A percentile compares a stretch with the other conserved stretches of the same genome.
Conservation (phyloP, 2,113 vertebrate genomes). For the Syrmaticus mikado region DNA sequence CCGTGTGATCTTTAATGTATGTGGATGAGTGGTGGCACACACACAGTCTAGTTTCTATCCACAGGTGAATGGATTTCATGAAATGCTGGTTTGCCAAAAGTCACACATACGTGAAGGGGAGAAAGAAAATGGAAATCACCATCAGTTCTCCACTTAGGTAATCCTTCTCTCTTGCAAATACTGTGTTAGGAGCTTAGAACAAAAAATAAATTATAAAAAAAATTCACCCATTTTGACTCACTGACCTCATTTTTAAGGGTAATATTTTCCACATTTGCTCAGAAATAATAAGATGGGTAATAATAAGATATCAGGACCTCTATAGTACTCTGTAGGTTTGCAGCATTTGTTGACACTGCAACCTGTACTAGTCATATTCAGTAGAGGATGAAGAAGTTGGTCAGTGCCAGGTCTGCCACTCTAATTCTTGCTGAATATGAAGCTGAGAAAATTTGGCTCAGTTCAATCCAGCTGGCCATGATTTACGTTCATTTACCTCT, state of each 20-base stretch:
- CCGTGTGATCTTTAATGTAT: not conserved
- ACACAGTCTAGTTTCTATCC: not conserved
- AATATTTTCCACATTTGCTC: not conserved
- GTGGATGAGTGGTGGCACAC: not conserved
- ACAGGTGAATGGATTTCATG: not conserved
- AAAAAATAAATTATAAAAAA: not conserved
- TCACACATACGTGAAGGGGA: not conserved
- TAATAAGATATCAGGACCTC: not conserved
- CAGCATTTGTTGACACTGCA: not conserved
- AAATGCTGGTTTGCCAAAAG: not conserved
- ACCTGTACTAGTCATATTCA: not conserved
- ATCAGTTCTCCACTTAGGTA: not conserved
- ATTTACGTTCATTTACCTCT: not conserved
- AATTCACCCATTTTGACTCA: not conserved
- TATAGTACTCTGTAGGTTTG: not conserved
- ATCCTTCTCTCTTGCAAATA: not conserved
- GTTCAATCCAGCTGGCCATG: not conserved
- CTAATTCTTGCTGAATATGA: not conserved
- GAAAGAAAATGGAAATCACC: slow-evolving; percentile 1
- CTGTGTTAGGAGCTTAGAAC: not conserved
- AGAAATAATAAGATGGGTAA: not conserved
- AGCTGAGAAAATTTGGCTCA: not conserved
- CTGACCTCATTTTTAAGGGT: not conserved
- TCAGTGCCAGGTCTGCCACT: not conserved
- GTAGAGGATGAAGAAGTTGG: not conserved